A percentile compares a stretch with the other conserved stretches of the same genome.
These are phyloP conservation scores for Zygogramma bicolorata DNA, from an alignment of 2,888 invertebrate species.

Conservation along the genomic window DNA sequence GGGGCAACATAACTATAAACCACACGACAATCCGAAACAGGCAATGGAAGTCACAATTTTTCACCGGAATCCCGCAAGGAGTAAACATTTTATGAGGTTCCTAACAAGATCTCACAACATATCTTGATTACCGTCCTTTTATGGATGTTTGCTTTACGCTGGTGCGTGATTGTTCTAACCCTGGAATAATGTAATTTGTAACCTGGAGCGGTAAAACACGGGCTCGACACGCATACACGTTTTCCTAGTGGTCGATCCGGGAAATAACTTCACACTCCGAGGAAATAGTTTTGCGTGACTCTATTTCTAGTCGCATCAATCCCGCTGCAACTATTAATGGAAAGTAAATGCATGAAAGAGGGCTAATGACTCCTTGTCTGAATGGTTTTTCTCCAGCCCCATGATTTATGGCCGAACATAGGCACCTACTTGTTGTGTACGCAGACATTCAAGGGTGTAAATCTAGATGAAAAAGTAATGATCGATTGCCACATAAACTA, in stretches of 20 bases:
- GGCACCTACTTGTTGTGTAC: no score
- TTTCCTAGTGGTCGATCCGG: neutral
- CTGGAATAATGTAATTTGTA: slow-evolving; percentile 30
- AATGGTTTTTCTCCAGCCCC: no score
- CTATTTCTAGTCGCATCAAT: neutral
- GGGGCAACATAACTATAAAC: no score
- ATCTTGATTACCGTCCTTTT: slow-evolving; percentile 13
- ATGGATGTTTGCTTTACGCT: slow-evolving; percentile 20
- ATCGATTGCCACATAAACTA: no score
- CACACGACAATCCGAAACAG: neutral
- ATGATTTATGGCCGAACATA: no score
- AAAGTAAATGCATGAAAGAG: neutral
- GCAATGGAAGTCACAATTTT: neutral
- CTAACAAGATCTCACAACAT: slow-evolving; percentile 10
- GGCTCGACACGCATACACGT: slow-evolving; percentile 1
- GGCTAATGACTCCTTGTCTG: no score
- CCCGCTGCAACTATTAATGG: neutral
- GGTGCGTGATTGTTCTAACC: slow-evolving; percentile 21
- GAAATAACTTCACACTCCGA: slow-evolving; percentile 29
- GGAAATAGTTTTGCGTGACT: slow-evolving; percentile 26
- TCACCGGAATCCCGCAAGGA: neutral
- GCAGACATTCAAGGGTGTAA: no score
- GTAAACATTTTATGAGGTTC: neutral
- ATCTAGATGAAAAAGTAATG: no score
- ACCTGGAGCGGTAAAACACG: slow-evolving; percentile 17